Evolutionary conservation across 2,888 invertebrate genomes (phyloP), one percentile per base, ranked within the genome.

Genomic region (Apamea monoglypha): DNA sequence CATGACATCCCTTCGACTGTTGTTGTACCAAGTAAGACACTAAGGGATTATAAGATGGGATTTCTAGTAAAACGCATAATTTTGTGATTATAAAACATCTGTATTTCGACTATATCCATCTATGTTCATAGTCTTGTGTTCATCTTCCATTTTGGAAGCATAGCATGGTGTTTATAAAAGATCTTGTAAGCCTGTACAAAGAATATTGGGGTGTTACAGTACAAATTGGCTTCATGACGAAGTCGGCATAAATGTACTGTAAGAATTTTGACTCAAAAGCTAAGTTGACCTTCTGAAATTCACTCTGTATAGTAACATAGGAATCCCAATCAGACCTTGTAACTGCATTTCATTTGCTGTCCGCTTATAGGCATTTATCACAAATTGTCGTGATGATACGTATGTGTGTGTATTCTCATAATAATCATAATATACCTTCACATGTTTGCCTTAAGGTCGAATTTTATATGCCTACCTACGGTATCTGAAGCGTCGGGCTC

Each of bases 301-400:
- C 0, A 40, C 1, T 67, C 18, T 74, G 18, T 64, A n/a, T 0
- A 36, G 2, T 74, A 32, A 64, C 29, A 40, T 32, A 64, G 78
- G 64, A 76, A 85, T 82, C 61, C 61, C 76, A 76, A 79, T 82
- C 79, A 86, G 71, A 47, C 76, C 71, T 76, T 76, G 79, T 74
- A 76, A 85, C 79, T 79, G 53, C 74, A 71, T 85, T 80, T 69
- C 70, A 83, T 80, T 80, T 80, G 74, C 61, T 76, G 63, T 79
- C 79, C 83, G 47, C 83, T 32, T 18, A 36, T 67, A n/a, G 29
- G 53, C 47, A 76, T 66, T 67, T 76, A 74, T 74, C 53, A 40
- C 74, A 74, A 61, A 68, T 56, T 64, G 29, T 7, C 29, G 25
- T 25, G 56, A 40, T 77, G n/a, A 71, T 63, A 70, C 18, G 29